Conservation (phyloP, 1,140 invertebrate genomes). For the Neodiprion lecontei region DNA sequence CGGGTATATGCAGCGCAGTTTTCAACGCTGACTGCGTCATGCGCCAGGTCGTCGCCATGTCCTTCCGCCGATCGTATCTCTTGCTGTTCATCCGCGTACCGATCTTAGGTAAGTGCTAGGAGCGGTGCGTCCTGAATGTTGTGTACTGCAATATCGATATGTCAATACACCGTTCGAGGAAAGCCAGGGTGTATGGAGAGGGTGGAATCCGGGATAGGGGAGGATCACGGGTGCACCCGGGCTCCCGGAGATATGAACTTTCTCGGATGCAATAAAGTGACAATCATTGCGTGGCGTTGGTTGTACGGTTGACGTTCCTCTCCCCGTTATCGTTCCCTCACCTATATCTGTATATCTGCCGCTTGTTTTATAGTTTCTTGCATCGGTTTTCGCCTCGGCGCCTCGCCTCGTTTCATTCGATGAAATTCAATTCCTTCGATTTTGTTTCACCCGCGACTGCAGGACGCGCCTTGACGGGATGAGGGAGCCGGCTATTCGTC, state of each 20-base stretch:
- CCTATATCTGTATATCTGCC: constrained; percentile 9
- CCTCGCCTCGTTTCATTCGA: neutral
- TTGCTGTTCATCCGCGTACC: neutral
- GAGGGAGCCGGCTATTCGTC: too few relatives aligned
- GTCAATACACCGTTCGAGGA: neutral
- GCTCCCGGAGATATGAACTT: constrained; percentile 14
- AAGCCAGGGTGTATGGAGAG: neutral
- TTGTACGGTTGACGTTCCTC: constrained; percentile 25
- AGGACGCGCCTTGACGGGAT: too few relatives aligned
- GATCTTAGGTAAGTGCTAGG: neutral
- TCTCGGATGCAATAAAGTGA: constrained; percentile 29
- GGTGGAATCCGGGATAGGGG: neutral
- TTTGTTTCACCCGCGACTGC: neutral
- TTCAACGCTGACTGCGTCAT: too few relatives aligned
- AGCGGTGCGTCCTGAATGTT: neutral
- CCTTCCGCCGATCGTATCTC: too few relatives aligned
- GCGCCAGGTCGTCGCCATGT: too few relatives aligned
- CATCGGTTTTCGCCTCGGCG: neutral
- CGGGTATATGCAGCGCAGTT: too few relatives aligned
- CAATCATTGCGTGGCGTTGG: constrained; percentile 25
- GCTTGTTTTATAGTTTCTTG: constrained; percentile 9
- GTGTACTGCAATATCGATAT: neutral
- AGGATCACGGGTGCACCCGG: neutral
- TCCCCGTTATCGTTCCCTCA: constrained; percentile 1
- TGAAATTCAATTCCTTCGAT: constrained; percentile 7